Percentiles rank a stretch among this genome's conserved stretches.
These are phyloP conservation scores for Pentalonia nigronervosa DNA, from an alignment of 1,140 invertebrate genomes.

Conservation along the genomic window DNA sequence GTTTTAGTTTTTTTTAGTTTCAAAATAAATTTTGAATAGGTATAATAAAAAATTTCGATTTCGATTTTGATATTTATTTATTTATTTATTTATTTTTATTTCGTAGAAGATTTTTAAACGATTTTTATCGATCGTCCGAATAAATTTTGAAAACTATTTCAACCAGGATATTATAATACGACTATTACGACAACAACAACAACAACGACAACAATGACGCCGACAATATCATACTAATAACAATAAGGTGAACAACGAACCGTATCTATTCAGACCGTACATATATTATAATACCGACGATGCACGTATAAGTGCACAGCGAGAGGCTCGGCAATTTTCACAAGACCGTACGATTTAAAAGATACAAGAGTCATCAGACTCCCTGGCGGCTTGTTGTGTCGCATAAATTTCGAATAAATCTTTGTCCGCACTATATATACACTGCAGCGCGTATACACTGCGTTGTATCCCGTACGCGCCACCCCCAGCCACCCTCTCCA, in stretches of 20 bases:
- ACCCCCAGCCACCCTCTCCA: not conserved
- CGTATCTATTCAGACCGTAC: not conserved
- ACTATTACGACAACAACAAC: not conserved
- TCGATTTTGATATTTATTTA: too few relatives aligned
- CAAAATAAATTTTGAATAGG: not conserved
- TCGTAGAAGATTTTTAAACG: too few relatives aligned
- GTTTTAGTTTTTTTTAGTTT: not conserved
- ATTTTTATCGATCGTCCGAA: not conserved
- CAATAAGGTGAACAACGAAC: not conserved
- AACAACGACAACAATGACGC: not conserved
- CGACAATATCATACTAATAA: not conserved
- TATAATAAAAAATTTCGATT: too few relatives aligned
- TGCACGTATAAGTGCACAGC: not conserved
- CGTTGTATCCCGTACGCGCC: not conserved
- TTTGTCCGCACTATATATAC: not conserved
- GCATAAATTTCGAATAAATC: conserved; percentile 52
- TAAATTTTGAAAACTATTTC: not conserved
- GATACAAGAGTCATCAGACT: conserved; percentile 26
- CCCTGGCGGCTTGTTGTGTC: conserved; percentile 30
- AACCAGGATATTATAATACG: not conserved
- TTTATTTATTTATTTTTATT: too few relatives aligned
- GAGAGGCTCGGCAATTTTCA: not conserved
- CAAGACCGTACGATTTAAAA: conserved; percentile 38
- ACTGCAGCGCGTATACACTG: not conserved
- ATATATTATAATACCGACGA: not conserved